A percentile compares a stretch with the other conserved stretches of the same genome.
Evolutionary conservation across 1,140 invertebrate genomes (phyloP).

Genomic region (Akabosia matsudoensis): DNA sequence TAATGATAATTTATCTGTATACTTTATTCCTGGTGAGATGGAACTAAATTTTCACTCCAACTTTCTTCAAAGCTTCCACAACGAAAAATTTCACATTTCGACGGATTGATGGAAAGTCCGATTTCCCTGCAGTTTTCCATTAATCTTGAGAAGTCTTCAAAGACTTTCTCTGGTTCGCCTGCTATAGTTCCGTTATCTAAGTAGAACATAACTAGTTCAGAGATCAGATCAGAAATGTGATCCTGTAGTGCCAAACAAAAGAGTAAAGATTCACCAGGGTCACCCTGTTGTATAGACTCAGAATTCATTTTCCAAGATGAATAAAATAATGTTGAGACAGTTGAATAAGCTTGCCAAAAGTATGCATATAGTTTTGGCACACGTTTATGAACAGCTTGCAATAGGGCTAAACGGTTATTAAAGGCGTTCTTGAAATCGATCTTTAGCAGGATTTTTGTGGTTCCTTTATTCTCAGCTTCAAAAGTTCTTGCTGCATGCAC

Average conservation of each 20-base stretch:
- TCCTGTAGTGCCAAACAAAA: not conserved
- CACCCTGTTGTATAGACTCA: not conserved
- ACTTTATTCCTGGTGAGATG: not conserved
- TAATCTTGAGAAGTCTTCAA: not conserved
- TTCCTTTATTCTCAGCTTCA: not conserved
- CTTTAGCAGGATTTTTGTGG: constrained; percentile 5
- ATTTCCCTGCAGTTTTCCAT: not conserved
- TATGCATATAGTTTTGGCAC: not conserved
- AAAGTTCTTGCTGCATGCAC: constrained; percentile 4
- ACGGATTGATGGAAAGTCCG: not conserved
- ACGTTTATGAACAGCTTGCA: not conserved
- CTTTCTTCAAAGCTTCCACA: not conserved
- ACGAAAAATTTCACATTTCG: constrained; percentile 3
- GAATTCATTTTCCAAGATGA: not conserved
- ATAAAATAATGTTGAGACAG: not conserved
- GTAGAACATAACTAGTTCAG: not conserved
- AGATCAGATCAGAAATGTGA: not conserved
- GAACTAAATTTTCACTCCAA: not conserved
- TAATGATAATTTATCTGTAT: not conserved
- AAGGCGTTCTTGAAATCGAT: constrained; percentile 27
- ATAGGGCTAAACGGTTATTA: not conserved
- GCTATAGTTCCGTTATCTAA: constrained; percentile 4
- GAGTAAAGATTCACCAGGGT: not conserved
- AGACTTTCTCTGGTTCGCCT: not conserved
- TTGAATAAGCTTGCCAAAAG: not conserved